phyloP scores from a whole-genome alignment of 2,888 invertebrate species.

The Drosophila pegasa region DNA sequence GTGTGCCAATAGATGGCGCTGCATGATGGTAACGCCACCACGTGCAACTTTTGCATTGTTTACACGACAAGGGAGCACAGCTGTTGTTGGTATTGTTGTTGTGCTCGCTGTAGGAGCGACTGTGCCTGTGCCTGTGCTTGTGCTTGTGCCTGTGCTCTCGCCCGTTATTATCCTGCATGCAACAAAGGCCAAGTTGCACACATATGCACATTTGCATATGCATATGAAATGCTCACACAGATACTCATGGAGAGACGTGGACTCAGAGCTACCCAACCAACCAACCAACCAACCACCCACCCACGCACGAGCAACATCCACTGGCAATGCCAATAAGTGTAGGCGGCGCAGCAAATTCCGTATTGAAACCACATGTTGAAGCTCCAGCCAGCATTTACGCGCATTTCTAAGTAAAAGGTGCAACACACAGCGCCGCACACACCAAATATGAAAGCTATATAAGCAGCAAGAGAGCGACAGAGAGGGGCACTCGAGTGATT shows the following conservation, averaged over 20 bases:
- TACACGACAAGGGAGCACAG: slow-evolving; percentile 57
- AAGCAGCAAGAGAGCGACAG: slow-evolving; percentile 5
- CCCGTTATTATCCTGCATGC: slow-evolving; percentile 54
- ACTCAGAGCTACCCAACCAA: slow-evolving; percentile 25
- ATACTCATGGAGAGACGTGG: slow-evolving; percentile 42
- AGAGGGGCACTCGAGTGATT: slow-evolving; percentile 60
- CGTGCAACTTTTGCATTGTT: slow-evolving; percentile 77
- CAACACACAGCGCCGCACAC: slow-evolving; percentile 34
- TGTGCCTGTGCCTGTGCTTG: neutral
- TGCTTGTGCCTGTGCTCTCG: neutral
- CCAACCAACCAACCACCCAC: slow-evolving; percentile 32
- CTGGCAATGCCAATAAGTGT: slow-evolving; percentile 55
- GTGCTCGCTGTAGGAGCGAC: slow-evolving; percentile 4
- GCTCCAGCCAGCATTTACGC: slow-evolving; percentile 65
- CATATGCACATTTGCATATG: slow-evolving; percentile 9
- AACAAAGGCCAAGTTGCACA: slow-evolving; percentile 32
- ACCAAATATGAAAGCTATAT: slow-evolving; percentile 35
- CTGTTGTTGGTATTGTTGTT: slow-evolving; percentile 19
- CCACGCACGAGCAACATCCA: slow-evolving; percentile 30
- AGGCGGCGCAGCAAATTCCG: slow-evolving; percentile 53
- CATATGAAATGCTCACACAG: slow-evolving; percentile 22
- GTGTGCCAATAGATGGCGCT: slow-evolving; percentile 81
- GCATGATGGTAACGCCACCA: slow-evolving; percentile 68
- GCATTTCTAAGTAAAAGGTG: slow-evolving; percentile 76
- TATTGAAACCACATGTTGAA: slow-evolving; percentile 75